Conservation (phyloP, 2,888 invertebrate genomes). For the Drosophila koepferae region DNA sequence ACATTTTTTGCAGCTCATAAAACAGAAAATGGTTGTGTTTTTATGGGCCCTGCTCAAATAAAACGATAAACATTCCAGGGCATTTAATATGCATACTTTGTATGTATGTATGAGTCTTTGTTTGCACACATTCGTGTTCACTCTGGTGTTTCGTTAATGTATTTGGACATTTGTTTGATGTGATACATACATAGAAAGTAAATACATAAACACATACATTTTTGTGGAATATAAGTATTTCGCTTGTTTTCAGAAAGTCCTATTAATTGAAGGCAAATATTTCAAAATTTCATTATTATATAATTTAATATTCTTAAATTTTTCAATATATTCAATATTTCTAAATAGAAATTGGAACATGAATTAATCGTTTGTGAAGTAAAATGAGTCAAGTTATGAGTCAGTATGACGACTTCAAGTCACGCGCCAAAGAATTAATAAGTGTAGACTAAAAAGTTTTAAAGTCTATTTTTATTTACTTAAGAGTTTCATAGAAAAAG, state of each 20-base stretch:
- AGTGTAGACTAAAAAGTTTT: no score
- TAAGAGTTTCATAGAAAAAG: no score
- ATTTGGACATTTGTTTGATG: neutral
- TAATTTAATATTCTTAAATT: no score
- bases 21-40: slow-evolving; percentile 15
- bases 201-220: neutral
- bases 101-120: slow-evolving; percentile 1
- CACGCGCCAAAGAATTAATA: no score
- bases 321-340: no score
- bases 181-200: neutral
- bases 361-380: no score
- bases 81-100: slow-evolving; percentile 28
- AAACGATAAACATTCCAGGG: slow-evolving; percentile 19
- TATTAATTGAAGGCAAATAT: neutral
- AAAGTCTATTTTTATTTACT: no score
- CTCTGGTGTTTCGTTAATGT: slow-evolving; percentile 19
- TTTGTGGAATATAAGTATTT: neutral
- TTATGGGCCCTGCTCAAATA: slow-evolving; percentile 8
- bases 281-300: no score
- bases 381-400: no score
- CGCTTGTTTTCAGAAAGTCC: neutral
- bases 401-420: no score
- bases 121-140: slow-evolving; percentile 15
- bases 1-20: slow-evolving; percentile 36
- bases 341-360: no score